phyloP scores from a whole-genome alignment of 2,888 invertebrate genomes.

The Papilio demoleus region DNA sequence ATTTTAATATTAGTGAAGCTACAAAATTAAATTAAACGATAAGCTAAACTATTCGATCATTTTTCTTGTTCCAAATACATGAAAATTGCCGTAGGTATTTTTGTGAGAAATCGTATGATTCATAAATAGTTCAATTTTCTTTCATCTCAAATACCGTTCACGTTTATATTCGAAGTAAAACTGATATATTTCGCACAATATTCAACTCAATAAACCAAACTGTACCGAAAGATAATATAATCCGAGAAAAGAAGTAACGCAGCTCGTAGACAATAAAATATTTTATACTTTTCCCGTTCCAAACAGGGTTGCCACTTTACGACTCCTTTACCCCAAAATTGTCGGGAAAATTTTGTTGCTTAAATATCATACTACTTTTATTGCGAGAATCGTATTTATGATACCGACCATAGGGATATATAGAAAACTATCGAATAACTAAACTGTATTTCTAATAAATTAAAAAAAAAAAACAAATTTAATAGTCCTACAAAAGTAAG shows the following conservation, averaged over 20 bases:
- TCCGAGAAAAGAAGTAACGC: constrained; percentile 15
- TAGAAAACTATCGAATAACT: background rate
- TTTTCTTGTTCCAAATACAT: too few relatives aligned
- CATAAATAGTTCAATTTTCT: constrained; percentile 7
- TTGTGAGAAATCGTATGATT: too few relatives aligned
- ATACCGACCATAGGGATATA: background rate
- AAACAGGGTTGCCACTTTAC: constrained; percentile 33
- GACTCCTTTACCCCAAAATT: constrained; percentile 30
- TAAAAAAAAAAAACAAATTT: background rate
- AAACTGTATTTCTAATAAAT: too few relatives aligned
- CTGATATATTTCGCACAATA: constrained; percentile 22
- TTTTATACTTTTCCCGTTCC: constrained; percentile 33
- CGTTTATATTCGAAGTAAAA: constrained; percentile 17
- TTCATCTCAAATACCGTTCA: background rate
- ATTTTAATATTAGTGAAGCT: too few relatives aligned
- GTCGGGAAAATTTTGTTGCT: constrained; percentile 23
- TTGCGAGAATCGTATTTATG: background rate
- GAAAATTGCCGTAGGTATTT: too few relatives aligned
- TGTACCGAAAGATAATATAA: constrained; percentile 30
- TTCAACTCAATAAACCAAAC: constrained; percentile 28
- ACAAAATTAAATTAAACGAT: too few relatives aligned
- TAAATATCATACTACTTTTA: constrained; percentile 28
- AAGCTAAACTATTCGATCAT: too few relatives aligned
- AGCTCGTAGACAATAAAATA: constrained; percentile 24
- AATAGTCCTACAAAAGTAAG: background rate